Percentiles rank a stretch among this genome's conserved stretches.
phyloP scores from a whole-genome alignment of 2,113 vertebrate genomes.

The Centropus bengalensis region DNA sequence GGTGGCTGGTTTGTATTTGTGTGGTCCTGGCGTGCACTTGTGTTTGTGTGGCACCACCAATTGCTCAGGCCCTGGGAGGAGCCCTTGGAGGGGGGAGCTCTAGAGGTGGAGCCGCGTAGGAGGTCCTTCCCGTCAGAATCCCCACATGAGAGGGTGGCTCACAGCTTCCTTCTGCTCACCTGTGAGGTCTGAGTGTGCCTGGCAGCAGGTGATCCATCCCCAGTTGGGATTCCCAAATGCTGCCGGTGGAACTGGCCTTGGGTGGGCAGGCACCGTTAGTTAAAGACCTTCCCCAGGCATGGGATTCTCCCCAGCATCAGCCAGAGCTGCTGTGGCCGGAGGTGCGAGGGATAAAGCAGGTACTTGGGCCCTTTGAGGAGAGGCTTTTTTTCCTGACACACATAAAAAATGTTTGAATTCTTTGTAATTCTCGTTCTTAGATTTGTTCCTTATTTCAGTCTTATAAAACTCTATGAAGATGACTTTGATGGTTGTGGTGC shows the following conservation, averaged over 20 bases:
- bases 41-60: not conserved
- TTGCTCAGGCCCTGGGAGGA: not conserved
- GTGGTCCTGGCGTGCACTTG: fast-evolving
- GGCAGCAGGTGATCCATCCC: no score
- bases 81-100: not conserved
- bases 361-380: not conserved
- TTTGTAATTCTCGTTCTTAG: not conserved
- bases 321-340: not conserved
- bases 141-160: not conserved
- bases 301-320: not conserved
- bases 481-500: not conserved
- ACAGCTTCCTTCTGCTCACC: not conserved
- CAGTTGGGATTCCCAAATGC: not conserved
- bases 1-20: not conserved
- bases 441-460: not conserved
- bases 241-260: not conserved
- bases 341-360: not conserved
- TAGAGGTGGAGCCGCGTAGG: not conserved
- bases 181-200: not conserved
- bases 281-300: not conserved
- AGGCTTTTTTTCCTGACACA: not conserved
- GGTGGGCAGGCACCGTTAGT: not conserved
- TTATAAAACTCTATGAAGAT: not conserved
- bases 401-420: fast-evolving
- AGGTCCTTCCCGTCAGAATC: not conserved